Evolutionary conservation across 1,140 invertebrate species (phyloP), one percentile per base, ranked within the genome.

Genomic region (Solenopsis invicta): DNA sequence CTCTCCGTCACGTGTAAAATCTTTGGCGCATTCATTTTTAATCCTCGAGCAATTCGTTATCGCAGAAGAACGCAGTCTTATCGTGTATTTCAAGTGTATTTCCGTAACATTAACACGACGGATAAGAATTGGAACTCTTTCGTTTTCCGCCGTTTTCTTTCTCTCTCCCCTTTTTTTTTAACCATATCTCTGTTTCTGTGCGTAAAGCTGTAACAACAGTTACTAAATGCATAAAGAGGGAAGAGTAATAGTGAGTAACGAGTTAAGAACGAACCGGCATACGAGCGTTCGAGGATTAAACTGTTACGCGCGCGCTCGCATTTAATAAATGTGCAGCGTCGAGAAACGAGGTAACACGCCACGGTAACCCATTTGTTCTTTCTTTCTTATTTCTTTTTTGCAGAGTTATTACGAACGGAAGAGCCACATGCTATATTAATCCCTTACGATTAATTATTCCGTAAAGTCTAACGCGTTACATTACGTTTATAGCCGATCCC

Each of bases 401-500:
- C 69, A 75, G 45, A 61, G 45, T 74, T 75, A 84, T 50, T 50
- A 74, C 69, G 71, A 84, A 84, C 71, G 54, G 54, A 84, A 74
- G 56, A 84, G 52, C 69, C 54, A 82, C 54, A 34, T 24, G 45
- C 80, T 84, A 84, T 75, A 13, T 84, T 84, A 84, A 84, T 48
- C 54, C 24, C 82, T 71, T 78, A 80, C 37, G 16, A 48, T 86
- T 80, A 72, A 54, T 67, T 78, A 86, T 86, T 24, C 72, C 72
- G 80, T 56, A 37, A 80, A 72, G 41, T 78, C 29, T 85, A 74
- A 56, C 56, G 41, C 67, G 54, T 85, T 88, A 88, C 13, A 71
- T 86, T 88, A 86, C 54, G 61, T 85, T 86, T 86, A 86, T 52
- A 81, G 84, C 61, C 80, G 69, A 52, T 85, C 54, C 75, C 67